Base-by-base conservation (phyloP, 2,888 invertebrate species). In the Dynastes maya region DNA sequence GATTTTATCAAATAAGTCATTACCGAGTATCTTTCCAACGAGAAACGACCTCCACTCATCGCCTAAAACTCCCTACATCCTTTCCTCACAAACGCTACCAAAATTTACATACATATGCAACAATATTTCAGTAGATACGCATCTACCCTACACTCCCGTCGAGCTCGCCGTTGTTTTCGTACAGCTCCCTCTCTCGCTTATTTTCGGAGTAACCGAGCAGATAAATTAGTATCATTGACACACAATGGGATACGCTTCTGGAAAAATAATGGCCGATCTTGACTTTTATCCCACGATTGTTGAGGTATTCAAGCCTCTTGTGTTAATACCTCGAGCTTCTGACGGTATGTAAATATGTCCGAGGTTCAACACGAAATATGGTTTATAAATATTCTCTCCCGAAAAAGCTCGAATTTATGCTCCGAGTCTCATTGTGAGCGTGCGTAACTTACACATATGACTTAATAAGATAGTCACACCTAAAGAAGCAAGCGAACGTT, bases 211-310 rank as follows among this genome's bases (percentile, higher is more conserved):
- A 32, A 32, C 49, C 27, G 40, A 71, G 49, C 32, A 64, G 71
- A 77, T 77, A 77, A 77, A 77, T 77, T 77, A 70, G 58, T 70
- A 71, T 51, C 71, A 70, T 63, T 49, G 71, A 70, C 77, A 67
- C 37, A 77, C 77, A 77, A 77, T 77, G 77, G 77, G 77, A 40
- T 49, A 71, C 77, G 63, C 58, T 63, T 64, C 51, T 55, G 53
- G 53, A 16, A 55, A 53, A 51, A 63, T 70, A 63, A 77, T 40
- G 77, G 63, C 37, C 37, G 68, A 70, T 71, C 58, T 71, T 49
- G 77, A 64, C 71, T 77, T 77, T 77, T 77, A 71, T 70, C 51
- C 77, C 13, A n/a, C 55, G n/a, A 71, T 71, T 71, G 70, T 71
- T 55, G 32, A n/a, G 8, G 55, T 29, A 8, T 49, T 37, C 55